Conservation (phyloP, 1,140 invertebrate genomes). For the Agrypnia vestita region DNA sequence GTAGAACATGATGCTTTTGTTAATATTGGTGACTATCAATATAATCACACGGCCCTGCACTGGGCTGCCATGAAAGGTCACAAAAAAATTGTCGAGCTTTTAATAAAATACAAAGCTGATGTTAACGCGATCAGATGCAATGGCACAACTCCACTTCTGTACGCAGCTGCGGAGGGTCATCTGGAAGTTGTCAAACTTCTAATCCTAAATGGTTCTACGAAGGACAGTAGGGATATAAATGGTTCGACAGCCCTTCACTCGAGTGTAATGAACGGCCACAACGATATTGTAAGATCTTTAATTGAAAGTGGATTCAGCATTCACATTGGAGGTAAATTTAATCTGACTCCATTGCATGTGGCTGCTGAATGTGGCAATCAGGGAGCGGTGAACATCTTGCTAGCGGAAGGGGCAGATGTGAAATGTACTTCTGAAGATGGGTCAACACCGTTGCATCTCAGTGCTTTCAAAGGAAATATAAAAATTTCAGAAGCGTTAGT, state of each 20-base stretch:
- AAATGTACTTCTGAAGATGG: neutral
- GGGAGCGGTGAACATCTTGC: neutral
- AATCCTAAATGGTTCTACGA: neutral
- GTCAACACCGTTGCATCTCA: neutral
- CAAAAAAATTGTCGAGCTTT: neutral
- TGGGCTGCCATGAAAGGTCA: neutral
- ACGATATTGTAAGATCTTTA: neutral
- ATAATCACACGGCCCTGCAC: neutral
- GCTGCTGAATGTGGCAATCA: neutral
- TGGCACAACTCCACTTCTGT: neutral
- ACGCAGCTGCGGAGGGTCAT: neutral
- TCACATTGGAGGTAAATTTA: neutral
- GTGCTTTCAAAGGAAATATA: neutral
- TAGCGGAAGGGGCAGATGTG: neutral
- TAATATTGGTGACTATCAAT: neutral
- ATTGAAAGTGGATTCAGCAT: neutral
- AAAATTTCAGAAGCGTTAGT: neutral
- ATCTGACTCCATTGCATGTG: neutral
- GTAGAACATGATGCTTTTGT: neutral
- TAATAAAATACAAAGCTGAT: neutral
- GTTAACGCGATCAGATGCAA: neutral
- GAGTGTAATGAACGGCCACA: neutral
- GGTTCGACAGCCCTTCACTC: neutral
- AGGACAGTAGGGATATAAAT: neutral
- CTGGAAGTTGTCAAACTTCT: neutral